Conservation (phyloP, 2,113 vertebrate species). For the Sorex fumeus region DNA sequence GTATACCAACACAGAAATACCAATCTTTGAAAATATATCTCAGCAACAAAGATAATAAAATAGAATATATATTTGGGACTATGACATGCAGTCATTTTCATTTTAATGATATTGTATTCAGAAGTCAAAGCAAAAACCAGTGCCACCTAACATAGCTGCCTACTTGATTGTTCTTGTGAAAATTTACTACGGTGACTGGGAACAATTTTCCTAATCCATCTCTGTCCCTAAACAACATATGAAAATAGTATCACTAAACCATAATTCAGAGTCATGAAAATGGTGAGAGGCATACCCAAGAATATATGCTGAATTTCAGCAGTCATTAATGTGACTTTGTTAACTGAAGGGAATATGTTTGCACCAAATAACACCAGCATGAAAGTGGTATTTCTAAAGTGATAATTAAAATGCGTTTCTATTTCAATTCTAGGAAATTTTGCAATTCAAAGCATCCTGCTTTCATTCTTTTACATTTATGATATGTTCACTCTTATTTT, state of each 20-base stretch:
- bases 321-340: slow-evolving; percentile 82
- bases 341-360: slow-evolving; percentile 84
- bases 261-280: slow-evolving; percentile 79
- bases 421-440: slow-evolving; percentile 85
- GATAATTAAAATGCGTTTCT: slow-evolving; percentile 88
- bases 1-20: not conserved
- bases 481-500: slow-evolving; percentile 73
- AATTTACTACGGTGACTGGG: slow-evolving; percentile 65
- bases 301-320: slow-evolving; percentile 75
- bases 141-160: slow-evolving; percentile 45
- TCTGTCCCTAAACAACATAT: slow-evolving; percentile 78
- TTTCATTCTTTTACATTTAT: slow-evolving; percentile 67
- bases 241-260: slow-evolving; percentile 75
- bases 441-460: slow-evolving; percentile 85
- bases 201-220: slow-evolving; percentile 81
- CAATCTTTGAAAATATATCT: slow-evolving; percentile 17
- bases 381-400: slow-evolving; percentile 86
- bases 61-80: not conserved
- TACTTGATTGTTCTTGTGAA: slow-evolving; percentile 75
- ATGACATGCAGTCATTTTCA: slow-evolving; percentile 35
- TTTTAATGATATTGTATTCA: slow-evolving; percentile 47
- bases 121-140: slow-evolving; percentile 66
- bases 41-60: slow-evolving; percentile 7
- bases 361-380: slow-evolving; percentile 82
- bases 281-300: slow-evolving; percentile 60